Percentiles rank a stretch among this genome's conserved stretches.
Conservation (phyloP, 2,113 vertebrate species). For the Oxyruncus cristatus region DNA sequence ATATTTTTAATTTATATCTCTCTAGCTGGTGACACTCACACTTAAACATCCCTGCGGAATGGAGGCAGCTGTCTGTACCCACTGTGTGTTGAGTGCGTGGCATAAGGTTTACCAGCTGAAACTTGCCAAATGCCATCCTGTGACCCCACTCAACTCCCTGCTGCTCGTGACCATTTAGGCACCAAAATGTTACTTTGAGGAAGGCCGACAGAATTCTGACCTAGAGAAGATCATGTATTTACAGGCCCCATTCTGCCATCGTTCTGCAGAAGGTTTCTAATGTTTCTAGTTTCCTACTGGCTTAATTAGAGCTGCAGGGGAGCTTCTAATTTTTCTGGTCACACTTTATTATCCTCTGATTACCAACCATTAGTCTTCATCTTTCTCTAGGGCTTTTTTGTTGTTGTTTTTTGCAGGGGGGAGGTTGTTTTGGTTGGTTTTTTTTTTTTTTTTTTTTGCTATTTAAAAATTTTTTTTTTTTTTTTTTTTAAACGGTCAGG, state of each 20-base stretch:
- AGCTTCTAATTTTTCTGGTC: conserved; percentile 46
- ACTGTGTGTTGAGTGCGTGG: fast-evolving
- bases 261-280: neutral
- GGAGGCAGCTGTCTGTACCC: neutral
- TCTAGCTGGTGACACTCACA: neutral
- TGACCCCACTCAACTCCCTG: neutral
- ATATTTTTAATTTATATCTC: neutral
- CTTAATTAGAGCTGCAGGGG: conserved; percentile 21
- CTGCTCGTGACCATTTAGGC: neutral
- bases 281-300: neutral
- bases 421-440: neutral
- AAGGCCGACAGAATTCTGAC: neutral
- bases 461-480: neutral
- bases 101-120: neutral
- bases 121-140: neutral
- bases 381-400: neutral
- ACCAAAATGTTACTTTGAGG: neutral
- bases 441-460: neutral
- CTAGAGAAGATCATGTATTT: neutral
- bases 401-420: neutral
- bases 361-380: conserved; percentile 4
- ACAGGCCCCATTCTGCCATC: neutral
- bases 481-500: neutral
- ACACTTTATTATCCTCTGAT: conserved; percentile 28
- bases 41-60: neutral